phyloP scores from a whole-genome alignment of 2,888 invertebrate genomes.

The Trichogramma evanescens region DNA sequence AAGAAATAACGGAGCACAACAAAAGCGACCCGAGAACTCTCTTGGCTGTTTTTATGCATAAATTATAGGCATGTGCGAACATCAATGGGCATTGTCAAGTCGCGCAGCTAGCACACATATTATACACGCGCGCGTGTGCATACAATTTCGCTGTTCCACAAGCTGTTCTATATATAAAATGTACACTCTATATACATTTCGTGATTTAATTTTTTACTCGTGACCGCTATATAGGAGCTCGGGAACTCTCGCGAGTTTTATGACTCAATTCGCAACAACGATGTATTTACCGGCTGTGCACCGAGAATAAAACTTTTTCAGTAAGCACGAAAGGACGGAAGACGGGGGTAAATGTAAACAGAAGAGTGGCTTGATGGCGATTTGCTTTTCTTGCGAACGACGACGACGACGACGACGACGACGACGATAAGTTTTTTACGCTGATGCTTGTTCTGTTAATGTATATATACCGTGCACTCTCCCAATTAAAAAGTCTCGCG shows the following conservation, averaged over 20 bases:
- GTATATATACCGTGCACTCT: too few species aligned
- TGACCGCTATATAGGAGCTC: too few species aligned
- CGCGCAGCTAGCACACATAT: background rate
- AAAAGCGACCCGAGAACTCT: too few species aligned
- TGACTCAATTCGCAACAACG: constrained; percentile 13
- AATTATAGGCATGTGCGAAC: constrained; percentile 22
- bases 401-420: too few species aligned
- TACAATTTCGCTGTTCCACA: too few species aligned
- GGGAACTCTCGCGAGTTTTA: constrained; percentile 7
- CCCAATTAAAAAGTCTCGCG: too few species aligned
- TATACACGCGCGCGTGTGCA: too few species aligned
- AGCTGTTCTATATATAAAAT: too few species aligned
- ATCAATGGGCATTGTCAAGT: constrained; percentile 22
- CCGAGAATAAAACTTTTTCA: constrained; percentile 22
- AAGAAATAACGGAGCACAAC: too few species aligned
- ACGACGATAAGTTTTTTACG: too few species aligned
- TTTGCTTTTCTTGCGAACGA: background rate
- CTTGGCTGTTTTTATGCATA: constrained; percentile 15
- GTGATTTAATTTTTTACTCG: constrained; percentile 19
- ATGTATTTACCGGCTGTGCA: constrained; percentile 13
- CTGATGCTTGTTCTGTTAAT: too few species aligned
- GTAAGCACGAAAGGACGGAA: constrained; percentile 4
- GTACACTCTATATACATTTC: constrained; percentile 6
- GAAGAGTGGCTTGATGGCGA: background rate
- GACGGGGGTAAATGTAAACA: constrained; percentile 1